Evolutionary conservation across 2,113 vertebrate species (phyloP).

Genomic region (Gorilla gorilla): DNA sequence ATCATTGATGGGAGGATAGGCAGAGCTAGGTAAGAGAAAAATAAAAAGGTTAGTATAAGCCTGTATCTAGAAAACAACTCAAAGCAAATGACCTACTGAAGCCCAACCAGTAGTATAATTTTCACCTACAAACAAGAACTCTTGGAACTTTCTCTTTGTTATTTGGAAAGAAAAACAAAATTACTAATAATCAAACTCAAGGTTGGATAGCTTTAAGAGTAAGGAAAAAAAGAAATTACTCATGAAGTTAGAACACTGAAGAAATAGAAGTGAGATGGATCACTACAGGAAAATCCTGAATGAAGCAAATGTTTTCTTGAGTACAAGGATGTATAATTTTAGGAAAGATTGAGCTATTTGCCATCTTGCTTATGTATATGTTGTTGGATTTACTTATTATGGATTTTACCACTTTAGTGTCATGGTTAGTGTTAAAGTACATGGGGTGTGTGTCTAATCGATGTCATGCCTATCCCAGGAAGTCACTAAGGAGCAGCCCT

Average conservation of each 20-base stretch:
- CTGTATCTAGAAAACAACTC: not conserved
- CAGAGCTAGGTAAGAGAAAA: not conserved
- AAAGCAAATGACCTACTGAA: not conserved
- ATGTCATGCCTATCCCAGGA: slow-evolving; percentile 56
- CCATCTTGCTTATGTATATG: not conserved
- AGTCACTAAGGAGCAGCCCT: slow-evolving; percentile 60
- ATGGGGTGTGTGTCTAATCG: slow-evolving; percentile 71
- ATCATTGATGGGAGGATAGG: not conserved
- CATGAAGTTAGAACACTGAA: not conserved
- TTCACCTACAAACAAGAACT: not conserved
- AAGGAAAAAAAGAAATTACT: not conserved
- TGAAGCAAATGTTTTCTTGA: not conserved
- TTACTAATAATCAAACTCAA: not conserved
- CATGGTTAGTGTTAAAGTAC: slow-evolving; percentile 21
- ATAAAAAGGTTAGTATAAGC: not conserved
- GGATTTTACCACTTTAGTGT: not conserved
- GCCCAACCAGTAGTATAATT: not conserved
- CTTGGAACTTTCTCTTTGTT: not conserved
- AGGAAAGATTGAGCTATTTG: not conserved
- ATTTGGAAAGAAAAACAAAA: not conserved
- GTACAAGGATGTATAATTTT: not conserved
- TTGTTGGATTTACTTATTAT: slow-evolving; percentile 37
- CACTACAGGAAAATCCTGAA: not conserved
- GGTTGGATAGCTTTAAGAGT: not conserved
- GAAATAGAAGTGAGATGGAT: not conserved